These are phyloP conservation scores for Drosophila kikkawai DNA, from an alignment of 1,140 invertebrate genomes.

Conservation along the genomic window DNA sequence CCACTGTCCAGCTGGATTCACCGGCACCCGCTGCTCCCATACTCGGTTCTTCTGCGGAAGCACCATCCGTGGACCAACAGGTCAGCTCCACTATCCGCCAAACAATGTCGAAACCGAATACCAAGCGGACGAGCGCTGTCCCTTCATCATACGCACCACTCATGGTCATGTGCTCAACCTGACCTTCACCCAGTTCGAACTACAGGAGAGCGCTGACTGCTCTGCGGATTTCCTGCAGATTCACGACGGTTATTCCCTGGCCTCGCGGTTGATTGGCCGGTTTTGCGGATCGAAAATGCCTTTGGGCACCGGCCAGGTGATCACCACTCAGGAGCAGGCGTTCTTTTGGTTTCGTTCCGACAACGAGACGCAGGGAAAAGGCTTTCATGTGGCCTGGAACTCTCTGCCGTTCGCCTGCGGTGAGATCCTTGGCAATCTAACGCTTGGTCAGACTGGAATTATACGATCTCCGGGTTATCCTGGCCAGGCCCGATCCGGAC, in stretches of 20 bases:
- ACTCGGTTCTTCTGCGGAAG: conserved; percentile 85
- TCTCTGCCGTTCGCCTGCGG: conserved; percentile 90
- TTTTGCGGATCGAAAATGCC: conserved; percentile 91
- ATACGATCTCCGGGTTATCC: conserved; percentile 93
- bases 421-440: conserved; percentile 85
- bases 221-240: conserved; percentile 90
- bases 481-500: conserved; percentile 90
- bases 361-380: conserved; percentile 61
- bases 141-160: conserved; percentile 90
- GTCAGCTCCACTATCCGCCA: conserved; percentile 80
- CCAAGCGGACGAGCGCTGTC: conserved; percentile 89
- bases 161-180: conserved; percentile 90
- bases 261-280: conserved; percentile 89
- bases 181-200: conserved; percentile 90
- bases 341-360: conserved; percentile 93
- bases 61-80: conserved; percentile 83
- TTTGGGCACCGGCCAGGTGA: conserved; percentile 87
- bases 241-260: conserved; percentile 91
- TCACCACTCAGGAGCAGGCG: conserved; percentile 90
- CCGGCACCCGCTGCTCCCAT: conserved; percentile 63
- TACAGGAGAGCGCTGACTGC: conserved; percentile 86
- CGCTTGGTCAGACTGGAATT: conserved; percentile 86
- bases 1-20: conserved; percentile 86
- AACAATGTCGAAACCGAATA: conserved; percentile 86
- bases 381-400: conserved; percentile 91